Evolutionary conservation across 2,113 vertebrate genomes (phyloP).

Genomic region (Pipra filicauda): DNA sequence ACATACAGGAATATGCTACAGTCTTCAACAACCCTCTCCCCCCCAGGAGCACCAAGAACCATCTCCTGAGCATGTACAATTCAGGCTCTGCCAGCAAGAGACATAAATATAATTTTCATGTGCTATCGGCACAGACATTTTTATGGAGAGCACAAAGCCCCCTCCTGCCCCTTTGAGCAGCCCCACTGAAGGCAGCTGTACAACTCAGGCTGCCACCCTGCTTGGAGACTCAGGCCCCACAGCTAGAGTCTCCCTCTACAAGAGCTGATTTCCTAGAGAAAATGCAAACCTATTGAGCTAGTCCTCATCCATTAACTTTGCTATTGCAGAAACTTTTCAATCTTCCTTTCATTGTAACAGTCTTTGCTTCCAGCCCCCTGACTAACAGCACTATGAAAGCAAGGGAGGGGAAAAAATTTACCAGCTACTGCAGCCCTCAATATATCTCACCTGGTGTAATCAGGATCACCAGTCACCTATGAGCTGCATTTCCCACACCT

Average conservation of each 20-base stretch:
- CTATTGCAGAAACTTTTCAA: neutral
- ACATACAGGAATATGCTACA: too few relatives aligned
- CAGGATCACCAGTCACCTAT: neutral
- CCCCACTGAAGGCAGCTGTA: neutral
- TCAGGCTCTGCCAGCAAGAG: neutral
- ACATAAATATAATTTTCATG: neutral
- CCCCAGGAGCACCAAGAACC: neutral
- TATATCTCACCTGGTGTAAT: neutral
- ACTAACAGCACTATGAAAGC: neutral
- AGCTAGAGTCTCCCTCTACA: neutral
- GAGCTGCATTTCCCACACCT: neutral
- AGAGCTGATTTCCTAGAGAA: neutral
- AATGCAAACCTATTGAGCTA: neutral
- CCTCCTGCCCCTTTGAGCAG: neutral
- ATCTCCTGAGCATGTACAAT: neutral
- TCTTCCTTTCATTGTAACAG: neutral
- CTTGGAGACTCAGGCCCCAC: neutral
- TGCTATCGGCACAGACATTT: neutral
- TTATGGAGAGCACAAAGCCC: neutral
- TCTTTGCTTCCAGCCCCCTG: neutral
- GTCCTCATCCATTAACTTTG: neutral
- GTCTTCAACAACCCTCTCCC: neutral
- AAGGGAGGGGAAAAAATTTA: neutral
- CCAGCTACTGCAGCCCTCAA: neutral
- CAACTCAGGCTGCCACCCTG: neutral